A percentile compares a stretch with the other conserved stretches of the same genome.
phyloP scores from a whole-genome alignment of 2,113 vertebrate species.

The Nothoprocta perdicaria region DNA sequence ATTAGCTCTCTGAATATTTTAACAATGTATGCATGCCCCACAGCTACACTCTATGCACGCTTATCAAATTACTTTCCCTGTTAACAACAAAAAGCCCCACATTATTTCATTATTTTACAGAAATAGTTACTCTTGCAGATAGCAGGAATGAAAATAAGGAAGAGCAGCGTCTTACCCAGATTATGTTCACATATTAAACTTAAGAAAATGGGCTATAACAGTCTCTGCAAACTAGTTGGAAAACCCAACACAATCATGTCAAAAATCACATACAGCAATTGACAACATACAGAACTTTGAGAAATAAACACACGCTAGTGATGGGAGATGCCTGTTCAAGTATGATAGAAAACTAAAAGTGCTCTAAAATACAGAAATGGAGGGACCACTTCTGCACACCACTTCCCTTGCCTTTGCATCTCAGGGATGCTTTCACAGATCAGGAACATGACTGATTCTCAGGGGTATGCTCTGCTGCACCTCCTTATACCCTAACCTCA shows the following conservation, averaged over 20 bases:
- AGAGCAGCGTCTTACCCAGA: slow-evolving; percentile 1
- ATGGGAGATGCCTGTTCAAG: neutral
- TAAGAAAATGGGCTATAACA: slow-evolving; percentile 13
- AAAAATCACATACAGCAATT: slow-evolving; percentile 12
- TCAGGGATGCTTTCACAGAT: slow-evolving; percentile 3
- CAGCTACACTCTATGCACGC: slow-evolving; percentile 25
- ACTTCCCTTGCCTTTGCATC: neutral
- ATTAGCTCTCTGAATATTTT: slow-evolving; percentile 58
- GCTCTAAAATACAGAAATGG: neutral
- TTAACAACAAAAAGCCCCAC: slow-evolving; percentile 15
- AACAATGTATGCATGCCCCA: slow-evolving; percentile 34
- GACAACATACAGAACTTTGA: slow-evolving; percentile 7
- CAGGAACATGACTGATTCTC: neutral
- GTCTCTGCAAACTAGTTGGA: slow-evolving; percentile 51
- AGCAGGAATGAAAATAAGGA: slow-evolving; percentile 36
- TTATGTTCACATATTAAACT: slow-evolving; percentile 43
- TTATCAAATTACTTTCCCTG: slow-evolving; percentile 52
- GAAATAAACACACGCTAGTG: slow-evolving; percentile 18
- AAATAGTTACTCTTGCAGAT: slow-evolving; percentile 15
- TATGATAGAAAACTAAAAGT: neutral
- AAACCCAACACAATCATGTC: slow-evolving; percentile 18
- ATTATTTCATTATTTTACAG: too few species aligned
- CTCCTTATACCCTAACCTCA: neutral
- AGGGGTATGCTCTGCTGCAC: neutral
- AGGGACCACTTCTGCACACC: neutral